Percentiles rank a stretch among this genome's conserved stretches.
Conservation (phyloP, 1,140 invertebrate genomes). For the Dufourea novaeangliae region DNA sequence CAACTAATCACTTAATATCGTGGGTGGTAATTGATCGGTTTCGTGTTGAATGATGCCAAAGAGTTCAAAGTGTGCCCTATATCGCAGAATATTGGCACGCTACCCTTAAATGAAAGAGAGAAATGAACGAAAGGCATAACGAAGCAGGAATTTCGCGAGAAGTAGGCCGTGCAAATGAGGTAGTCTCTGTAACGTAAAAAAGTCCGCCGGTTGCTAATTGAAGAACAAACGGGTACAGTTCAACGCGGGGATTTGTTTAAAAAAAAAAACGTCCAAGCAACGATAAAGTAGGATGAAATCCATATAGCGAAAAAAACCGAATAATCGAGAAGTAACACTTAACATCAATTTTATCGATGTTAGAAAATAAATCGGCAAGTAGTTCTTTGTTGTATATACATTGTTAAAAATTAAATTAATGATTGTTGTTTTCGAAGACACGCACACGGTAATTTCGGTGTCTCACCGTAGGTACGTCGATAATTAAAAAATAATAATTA, state of each 20-base stretch:
- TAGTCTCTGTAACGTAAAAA: slow-evolving; percentile 59
- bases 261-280: slow-evolving; percentile 19
- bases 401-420: no score
- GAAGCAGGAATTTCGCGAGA: slow-evolving; percentile 48
- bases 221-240: slow-evolving; percentile 75
- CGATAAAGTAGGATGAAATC: no score
- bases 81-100: neutral
- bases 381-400: neutral
- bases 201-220: slow-evolving; percentile 74
- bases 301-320: no score
- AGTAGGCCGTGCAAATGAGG: slow-evolving; percentile 77
- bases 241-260: slow-evolving; percentile 29
- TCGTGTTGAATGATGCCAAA: neutral
- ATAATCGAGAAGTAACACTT: no score
- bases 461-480: slow-evolving; percentile 8
- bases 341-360: no score
- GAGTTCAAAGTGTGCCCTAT: neutral
- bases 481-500: slow-evolving; percentile 74
- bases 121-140: slow-evolving; percentile 8
- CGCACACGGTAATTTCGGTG: no score
- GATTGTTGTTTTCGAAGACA: neutral
- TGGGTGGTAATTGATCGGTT: neutral
- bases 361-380: no score
- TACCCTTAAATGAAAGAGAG: neutral
- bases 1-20: neutral